Evolutionary conservation across 2,797 vertebrate genomes (phyloP).

Genomic region (Pangasius krempfi): DNA sequence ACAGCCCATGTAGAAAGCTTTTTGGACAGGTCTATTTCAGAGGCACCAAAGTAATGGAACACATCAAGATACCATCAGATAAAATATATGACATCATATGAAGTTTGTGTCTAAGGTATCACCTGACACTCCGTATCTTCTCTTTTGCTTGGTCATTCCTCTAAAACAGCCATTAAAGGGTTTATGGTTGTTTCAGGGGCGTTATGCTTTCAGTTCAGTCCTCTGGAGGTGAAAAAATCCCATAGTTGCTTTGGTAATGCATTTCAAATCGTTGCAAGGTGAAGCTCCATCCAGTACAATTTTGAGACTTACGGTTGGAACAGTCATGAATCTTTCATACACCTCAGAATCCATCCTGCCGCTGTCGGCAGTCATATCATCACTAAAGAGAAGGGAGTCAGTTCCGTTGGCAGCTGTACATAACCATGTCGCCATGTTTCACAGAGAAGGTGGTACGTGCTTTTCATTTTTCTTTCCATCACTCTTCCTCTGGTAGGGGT

Average conservation of each 20-base stretch:
- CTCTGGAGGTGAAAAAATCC: not conserved
- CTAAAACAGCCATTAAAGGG: not conserved
- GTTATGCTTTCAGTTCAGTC: not conserved
- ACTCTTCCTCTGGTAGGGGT: not conserved
- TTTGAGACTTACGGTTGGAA: not conserved
- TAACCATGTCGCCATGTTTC: constrained; percentile 15
- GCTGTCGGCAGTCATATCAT: not conserved
- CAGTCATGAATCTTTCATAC: constrained; percentile 6
- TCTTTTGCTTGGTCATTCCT: not conserved
- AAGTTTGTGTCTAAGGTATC: not conserved
- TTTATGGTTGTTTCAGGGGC: not conserved
- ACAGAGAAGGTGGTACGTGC: not conserved
- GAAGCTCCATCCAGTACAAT: not conserved
- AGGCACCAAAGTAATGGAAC: not conserved
- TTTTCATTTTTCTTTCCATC: not conserved
- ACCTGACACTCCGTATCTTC: not conserved
- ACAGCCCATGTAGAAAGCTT: not conserved
- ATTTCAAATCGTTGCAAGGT: constrained; percentile 4
- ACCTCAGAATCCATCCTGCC: not conserved
- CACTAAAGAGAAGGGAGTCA: not conserved
- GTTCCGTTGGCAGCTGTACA: constrained; percentile 6
- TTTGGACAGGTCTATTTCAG: not conserved
- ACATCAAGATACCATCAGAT: not conserved
- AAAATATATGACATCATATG: not conserved
- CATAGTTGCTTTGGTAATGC: not conserved